phyloP scores from a whole-genome alignment of 2,113 vertebrate genomes.

The Otolemur garnettii region DNA sequence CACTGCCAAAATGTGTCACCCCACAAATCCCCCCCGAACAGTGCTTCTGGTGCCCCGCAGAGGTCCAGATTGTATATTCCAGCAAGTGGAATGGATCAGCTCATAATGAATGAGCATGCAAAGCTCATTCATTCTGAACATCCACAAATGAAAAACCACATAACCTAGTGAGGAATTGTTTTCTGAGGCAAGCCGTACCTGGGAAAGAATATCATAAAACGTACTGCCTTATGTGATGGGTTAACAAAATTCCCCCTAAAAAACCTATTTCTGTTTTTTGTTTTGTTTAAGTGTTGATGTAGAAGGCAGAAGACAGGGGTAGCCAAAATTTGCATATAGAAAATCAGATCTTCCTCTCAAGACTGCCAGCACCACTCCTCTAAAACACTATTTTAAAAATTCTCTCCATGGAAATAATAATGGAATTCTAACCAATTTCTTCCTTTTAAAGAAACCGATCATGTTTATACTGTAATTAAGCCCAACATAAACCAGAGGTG shows the following conservation, averaged over 20 bases:
- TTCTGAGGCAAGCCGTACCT: conserved; percentile 25
- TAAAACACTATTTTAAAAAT: conserved; percentile 68
- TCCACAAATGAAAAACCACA: not conserved
- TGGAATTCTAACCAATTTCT: conserved; percentile 46
- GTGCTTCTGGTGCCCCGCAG: conserved; percentile 7
- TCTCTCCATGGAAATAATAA: conserved; percentile 62
- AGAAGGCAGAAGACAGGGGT: conserved; percentile 2
- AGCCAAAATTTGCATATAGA: conserved; percentile 62
- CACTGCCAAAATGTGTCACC: not conserved
- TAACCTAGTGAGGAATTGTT: conserved; percentile 12
- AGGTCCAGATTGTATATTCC: not conserved
- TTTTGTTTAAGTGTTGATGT: not conserved
- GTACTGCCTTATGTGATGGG: not conserved
- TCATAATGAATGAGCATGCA: not conserved
- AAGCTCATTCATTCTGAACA: not conserved
- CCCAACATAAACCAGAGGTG: conserved; percentile 13
- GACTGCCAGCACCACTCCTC: conserved; percentile 54
- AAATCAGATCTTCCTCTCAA: conserved; percentile 29
- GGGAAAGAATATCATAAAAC: not conserved
- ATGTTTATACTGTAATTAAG: conserved; percentile 60
- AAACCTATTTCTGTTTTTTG: not conserved
- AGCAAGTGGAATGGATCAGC: conserved; percentile 35
- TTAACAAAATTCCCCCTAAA: not conserved
- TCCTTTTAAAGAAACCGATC: conserved; percentile 44
- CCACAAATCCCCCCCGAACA: not conserved